Percentiles rank a stretch among this genome's conserved stretches.
Evolutionary conservation across 37 sponge, comb jelly and placozoan genomes (phyloP).

Genomic region (Agelas oroides): DNA sequence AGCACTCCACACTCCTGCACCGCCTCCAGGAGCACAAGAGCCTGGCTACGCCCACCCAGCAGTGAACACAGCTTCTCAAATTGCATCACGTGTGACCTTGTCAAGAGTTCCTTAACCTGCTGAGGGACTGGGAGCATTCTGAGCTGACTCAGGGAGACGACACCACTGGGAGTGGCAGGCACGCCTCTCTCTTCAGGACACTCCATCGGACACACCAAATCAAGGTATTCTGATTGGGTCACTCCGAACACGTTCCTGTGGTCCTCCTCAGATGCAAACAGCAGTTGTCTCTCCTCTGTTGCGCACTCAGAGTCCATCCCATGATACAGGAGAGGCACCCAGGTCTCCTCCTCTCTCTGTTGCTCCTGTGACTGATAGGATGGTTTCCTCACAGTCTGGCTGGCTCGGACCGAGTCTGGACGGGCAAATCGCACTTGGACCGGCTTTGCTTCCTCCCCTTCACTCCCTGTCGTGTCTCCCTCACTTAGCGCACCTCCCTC

Average conservation of each 20-base stretch:
- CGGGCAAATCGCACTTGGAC: constrained; percentile 63
- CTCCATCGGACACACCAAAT: constrained; percentile 46
- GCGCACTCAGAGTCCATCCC: not conserved
- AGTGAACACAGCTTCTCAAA: constrained; percentile 59
- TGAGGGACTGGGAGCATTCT: constrained; percentile 44
- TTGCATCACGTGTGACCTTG: constrained; percentile 41
- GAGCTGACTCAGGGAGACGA: constrained; percentile 34
- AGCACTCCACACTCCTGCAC: constrained; percentile 60
- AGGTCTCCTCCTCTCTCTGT: not conserved
- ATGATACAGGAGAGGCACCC: not conserved
- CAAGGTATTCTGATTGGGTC: constrained; percentile 20
- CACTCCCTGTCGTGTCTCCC: constrained; percentile 57
- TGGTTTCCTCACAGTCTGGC: not conserved
- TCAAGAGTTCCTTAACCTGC: constrained; percentile 25
- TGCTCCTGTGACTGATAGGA: not conserved
- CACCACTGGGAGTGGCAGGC: constrained; percentile 18
- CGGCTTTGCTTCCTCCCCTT: constrained; percentile 79
- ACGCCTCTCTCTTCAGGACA: not conserved
- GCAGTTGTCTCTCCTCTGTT: constrained; percentile 35
- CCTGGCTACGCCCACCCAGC: constrained; percentile 27
- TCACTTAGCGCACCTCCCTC: constrained; percentile 1
- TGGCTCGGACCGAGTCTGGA: not conserved
- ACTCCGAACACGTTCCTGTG: constrained; percentile 14
- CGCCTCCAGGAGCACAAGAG: constrained; percentile 21
- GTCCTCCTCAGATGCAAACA: constrained; percentile 50